phyloP scores from a whole-genome alignment of 2,113 vertebrate genomes.

The Silurus asotus region DNA sequence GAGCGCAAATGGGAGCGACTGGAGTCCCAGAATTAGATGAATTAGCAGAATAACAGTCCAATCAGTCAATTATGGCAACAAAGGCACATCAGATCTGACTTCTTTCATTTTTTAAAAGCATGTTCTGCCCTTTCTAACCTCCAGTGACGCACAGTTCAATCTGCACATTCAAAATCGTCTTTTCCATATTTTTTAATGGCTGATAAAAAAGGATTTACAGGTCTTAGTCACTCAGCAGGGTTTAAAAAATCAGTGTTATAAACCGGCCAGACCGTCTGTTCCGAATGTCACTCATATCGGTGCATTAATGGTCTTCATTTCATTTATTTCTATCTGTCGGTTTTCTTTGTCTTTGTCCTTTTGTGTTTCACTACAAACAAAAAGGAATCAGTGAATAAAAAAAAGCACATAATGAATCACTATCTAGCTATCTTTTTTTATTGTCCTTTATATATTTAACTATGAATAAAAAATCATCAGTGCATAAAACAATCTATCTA shows the following conservation, averaged over 20 bases:
- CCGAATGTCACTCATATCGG: background rate
- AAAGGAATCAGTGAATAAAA: too few species aligned
- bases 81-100: slow-evolving; percentile 1
- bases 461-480: background rate
- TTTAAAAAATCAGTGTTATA: background rate
- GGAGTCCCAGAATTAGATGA: slow-evolving; percentile 6
- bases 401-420: background rate
- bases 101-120: slow-evolving; percentile 11
- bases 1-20: slow-evolving; percentile 35
- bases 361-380: too few species aligned
- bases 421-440: background rate
- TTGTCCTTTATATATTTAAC: background rate
- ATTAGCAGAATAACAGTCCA: slow-evolving; percentile 45
- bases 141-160: background rate
- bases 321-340: background rate
- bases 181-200: background rate
- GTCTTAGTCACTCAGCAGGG: background rate
- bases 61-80: slow-evolving; percentile 38
- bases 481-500: background rate
- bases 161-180: background rate
- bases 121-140: background rate
- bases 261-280: background rate
- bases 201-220: background rate
- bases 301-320: background rate
- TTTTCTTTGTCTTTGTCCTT: background rate